phyloP scores from a whole-genome alignment of 2,113 vertebrate genomes.

The Neodontobutis hainanensis region DNA sequence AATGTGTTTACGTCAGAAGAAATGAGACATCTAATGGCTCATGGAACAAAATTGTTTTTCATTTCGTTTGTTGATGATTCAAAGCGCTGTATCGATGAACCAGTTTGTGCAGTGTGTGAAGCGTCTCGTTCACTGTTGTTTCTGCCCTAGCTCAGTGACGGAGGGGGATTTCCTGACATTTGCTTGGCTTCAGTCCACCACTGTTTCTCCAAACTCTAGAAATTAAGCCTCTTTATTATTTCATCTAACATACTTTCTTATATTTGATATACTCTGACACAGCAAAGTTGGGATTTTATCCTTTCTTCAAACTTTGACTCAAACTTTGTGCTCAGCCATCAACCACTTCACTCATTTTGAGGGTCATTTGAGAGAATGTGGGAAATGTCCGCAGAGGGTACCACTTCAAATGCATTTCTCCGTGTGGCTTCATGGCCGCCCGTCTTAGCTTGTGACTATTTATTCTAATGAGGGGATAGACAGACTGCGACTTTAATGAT shows the following conservation, averaged over 20 bases:
- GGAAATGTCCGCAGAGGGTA: slow-evolving; percentile 17
- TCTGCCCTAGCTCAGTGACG: slow-evolving; percentile 8
- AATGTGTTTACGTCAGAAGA: no score
- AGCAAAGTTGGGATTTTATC: slow-evolving; percentile 18
- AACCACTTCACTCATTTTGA: slow-evolving; percentile 6
- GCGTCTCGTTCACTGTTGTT: slow-evolving; percentile 7
- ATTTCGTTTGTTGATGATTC: not conserved
- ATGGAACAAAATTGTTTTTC: not conserved
- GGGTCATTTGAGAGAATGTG: not conserved
- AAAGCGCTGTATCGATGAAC: not conserved
- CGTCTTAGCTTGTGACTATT: slow-evolving; percentile 51
- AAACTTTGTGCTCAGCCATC: not conserved
- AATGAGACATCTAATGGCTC: not conserved
- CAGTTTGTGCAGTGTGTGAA: not conserved
- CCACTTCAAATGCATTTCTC: slow-evolving; percentile 33
- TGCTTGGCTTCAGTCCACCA: slow-evolving; percentile 24
- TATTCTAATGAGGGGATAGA: slow-evolving; percentile 60
- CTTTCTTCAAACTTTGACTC: not conserved
- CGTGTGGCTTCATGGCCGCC: slow-evolving; percentile 19
- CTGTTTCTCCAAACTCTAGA: slow-evolving; percentile 56
- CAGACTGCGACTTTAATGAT: slow-evolving; percentile 49
- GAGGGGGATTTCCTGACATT: slow-evolving; percentile 47
- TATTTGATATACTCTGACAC: not conserved
- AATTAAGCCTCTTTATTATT: no score
- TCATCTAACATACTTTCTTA: no score